Evolutionary conservation across 2,797 vertebrate genomes (phyloP), one percentile per base, ranked within the genome.

Genomic region (Hyperoplus immaculatus): DNA sequence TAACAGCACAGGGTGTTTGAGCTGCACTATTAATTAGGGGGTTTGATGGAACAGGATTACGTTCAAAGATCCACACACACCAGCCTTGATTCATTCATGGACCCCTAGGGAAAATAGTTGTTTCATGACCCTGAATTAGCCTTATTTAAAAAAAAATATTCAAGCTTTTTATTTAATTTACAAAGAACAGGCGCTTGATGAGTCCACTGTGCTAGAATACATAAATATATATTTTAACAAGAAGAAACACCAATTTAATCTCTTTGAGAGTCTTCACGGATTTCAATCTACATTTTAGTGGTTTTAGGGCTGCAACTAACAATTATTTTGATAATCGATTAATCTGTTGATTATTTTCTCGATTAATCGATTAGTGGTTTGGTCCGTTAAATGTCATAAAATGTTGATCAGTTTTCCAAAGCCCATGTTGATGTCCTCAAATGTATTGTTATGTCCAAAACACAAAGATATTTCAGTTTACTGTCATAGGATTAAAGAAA

Each of bases 21-120:
- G 88, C 69, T 75, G 71, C 81, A 68, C 64, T 76, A 77, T 84
- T 82, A 86, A 76, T 53, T 61, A 70, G 41, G n/a, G 16, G 64
- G 63, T 70, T 39, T 72, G 62, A 41, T 72, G 49, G 68, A 81
- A 80, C 43, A 7, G 63, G 80, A 80, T 85, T 74, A 73, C 65
- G 47, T 72, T 64, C 55, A 69, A 85, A 62, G 39, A 69, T 51
- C 47, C 54, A 46, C 69, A 59, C 45, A 53, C 69, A 59, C 45
- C 58, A 72, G 61, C 63, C 64, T 51, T 38, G 55, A 77, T 72
- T 85, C 60, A 63, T 36, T 54, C 7, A 46, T 18, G 49, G 51
- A 60, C 42, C 67, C 85, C 46, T 0, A 1, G 63, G 79, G 62
- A 60, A 75, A 79, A 42, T 29, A 18, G 57, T 39, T 65, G 62